Conservation (phyloP, 2,113 vertebrate genomes). For the Coptodon bakossiorum region DNA sequence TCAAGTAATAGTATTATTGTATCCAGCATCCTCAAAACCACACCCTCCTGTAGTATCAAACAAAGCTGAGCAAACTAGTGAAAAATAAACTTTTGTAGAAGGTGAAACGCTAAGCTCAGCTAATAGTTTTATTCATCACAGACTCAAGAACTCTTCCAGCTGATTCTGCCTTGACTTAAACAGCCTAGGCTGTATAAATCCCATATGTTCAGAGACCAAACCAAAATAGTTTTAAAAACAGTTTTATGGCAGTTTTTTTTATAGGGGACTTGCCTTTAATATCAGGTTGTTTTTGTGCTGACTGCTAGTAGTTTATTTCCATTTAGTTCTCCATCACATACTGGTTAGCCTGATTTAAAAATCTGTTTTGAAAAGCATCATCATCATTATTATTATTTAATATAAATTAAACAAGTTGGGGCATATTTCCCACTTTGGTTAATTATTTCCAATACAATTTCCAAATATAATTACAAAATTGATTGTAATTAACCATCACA, state of each 20-base stretch:
- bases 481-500: not conserved
- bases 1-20: not conserved
- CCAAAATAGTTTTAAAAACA: not conserved
- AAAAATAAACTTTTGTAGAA: not conserved
- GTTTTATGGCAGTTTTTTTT: not conserved
- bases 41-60: not conserved
- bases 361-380: not conserved
- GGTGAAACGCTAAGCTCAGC: not conserved
- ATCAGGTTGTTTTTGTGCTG: not conserved
- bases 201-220: not conserved
- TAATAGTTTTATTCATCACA: not conserved
- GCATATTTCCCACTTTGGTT: not conserved
- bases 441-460: not conserved
- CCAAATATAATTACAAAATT: not conserved
- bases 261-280: not conserved
- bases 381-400: not conserved
- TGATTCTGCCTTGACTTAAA: not conserved
- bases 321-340: not conserved
- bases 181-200: not conserved
- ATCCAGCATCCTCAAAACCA: not conserved
- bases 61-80: not conserved
- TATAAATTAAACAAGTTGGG: not conserved
- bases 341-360: not conserved
- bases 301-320: not conserved
- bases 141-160: not conserved